Conservation (phyloP, 2,797 vertebrate species). For the Lithobates sylvaticus region DNA sequence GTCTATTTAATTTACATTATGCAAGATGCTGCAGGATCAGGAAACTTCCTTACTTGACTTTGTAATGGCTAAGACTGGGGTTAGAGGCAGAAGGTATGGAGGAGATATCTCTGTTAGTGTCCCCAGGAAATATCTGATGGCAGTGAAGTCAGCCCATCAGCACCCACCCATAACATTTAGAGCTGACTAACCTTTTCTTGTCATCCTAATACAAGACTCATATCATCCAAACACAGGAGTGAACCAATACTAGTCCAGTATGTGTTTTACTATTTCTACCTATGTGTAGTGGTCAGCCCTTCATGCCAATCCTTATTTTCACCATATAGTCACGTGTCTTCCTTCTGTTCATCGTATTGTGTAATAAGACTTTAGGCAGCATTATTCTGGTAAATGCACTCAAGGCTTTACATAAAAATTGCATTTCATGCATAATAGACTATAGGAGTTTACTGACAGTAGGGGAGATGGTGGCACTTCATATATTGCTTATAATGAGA, state of each 20-base stretch:
- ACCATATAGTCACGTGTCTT: conserved; percentile 3
- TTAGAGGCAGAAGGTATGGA: too few relatives aligned
- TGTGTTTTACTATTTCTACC: too few relatives aligned
- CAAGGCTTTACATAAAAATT: background rate
- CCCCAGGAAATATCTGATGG: too few relatives aligned
- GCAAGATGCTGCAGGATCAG: background rate
- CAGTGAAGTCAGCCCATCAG: too few relatives aligned
- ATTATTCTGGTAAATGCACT: background rate
- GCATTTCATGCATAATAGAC: background rate
- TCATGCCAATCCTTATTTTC: background rate
- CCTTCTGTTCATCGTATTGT: background rate
- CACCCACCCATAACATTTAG: too few relatives aligned
- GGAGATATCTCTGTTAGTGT: too few relatives aligned
- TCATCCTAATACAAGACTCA: too few relatives aligned
- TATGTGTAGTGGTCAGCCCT: too few relatives aligned
- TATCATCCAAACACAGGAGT: too few relatives aligned
- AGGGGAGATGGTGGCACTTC: background rate
- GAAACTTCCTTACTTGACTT: background rate
- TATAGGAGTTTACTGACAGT: background rate
- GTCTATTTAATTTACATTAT: background rate
- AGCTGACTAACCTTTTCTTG: too few relatives aligned
- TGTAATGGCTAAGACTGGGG: background rate
- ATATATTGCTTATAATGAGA: background rate
- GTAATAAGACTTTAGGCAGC: background rate
- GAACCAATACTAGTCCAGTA: too few relatives aligned